phyloP scores from a whole-genome alignment of 2,888 invertebrate genomes.

The Melanargia galathea region DNA sequence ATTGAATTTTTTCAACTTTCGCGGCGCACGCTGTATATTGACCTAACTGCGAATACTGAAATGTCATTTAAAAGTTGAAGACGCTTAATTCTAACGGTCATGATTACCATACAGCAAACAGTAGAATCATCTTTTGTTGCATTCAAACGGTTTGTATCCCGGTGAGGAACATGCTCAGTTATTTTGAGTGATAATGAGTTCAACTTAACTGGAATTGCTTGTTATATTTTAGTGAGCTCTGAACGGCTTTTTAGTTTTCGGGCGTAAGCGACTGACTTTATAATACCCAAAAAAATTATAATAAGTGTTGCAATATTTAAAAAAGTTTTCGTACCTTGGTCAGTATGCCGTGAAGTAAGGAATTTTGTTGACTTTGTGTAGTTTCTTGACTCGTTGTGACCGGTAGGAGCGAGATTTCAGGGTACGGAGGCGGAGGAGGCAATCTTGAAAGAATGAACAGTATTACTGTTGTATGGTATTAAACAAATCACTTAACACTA shows the following conservation, averaged over 20 bases:
- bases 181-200: neutral
- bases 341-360: slow-evolving; percentile 88
- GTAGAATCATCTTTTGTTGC: neutral
- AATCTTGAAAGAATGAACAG: neutral
- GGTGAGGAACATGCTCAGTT: neutral
- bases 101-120: too few species aligned
- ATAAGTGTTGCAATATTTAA: neutral
- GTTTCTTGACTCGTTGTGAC: slow-evolving; percentile 76
- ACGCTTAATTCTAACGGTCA: too few species aligned
- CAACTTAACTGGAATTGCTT: neutral
- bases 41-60: too few species aligned
- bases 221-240: neutral
- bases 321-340: slow-evolving; percentile 81
- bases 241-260: neutral
- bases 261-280: neutral
- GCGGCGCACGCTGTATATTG: too few species aligned
- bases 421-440: slow-evolving; percentile 87
- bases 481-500: neutral
- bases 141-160: neutral
- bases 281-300: slow-evolving; percentile 23
- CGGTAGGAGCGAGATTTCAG: slow-evolving; percentile 90
- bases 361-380: slow-evolving; percentile 76
- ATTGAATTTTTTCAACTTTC: too few species aligned
- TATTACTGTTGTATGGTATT: neutral
- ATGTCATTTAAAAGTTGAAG: too few species aligned